Percentiles rank a stretch among this genome's conserved stretches.
These are phyloP conservation scores for Callithrix jacchus DNA, from an alignment of 2,113 vertebrate species.

Conservation along the genomic window DNA sequence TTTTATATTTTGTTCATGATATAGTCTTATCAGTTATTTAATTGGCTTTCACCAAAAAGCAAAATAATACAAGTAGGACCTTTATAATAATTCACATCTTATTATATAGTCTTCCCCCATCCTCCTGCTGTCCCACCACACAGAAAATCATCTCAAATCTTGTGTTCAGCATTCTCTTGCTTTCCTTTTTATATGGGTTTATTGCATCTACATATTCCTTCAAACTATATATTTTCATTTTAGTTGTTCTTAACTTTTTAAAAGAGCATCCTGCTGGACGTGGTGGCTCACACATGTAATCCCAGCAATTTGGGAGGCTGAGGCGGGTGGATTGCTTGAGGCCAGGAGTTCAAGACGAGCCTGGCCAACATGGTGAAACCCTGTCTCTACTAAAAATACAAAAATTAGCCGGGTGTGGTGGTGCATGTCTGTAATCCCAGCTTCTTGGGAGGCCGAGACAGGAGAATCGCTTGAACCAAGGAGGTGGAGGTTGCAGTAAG, in stretches of 20 bases:
- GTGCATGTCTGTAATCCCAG: too few relatives aligned
- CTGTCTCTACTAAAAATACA: too few relatives aligned
- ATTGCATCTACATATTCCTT: not conserved
- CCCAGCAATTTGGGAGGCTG: too few relatives aligned
- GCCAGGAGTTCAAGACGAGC: too few relatives aligned
- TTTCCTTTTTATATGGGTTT: not conserved
- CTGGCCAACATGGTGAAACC: too few relatives aligned
- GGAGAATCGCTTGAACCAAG: too few relatives aligned
- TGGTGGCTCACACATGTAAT: too few relatives aligned
- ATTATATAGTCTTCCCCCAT: not conserved
- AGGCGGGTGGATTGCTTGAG: too few relatives aligned
- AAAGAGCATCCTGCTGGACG: not conserved
- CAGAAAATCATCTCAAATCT: not conserved
- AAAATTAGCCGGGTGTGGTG: too few relatives aligned
- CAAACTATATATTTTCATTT: not conserved
- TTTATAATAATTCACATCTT: not conserved
- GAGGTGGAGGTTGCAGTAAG: too few relatives aligned
- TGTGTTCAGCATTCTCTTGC: not conserved
- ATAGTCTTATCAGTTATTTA: not conserved
- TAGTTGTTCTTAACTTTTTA: constrained; percentile 5
- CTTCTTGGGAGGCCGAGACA: too few relatives aligned
- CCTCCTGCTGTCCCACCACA: not conserved
- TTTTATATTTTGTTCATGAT: not conserved
- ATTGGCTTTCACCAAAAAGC: not conserved
- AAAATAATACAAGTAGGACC: not conserved